These are phyloP conservation scores for Drosophila fulvimacula DNA, from an alignment of 2,888 invertebrate genomes.

Conservation along the genomic window DNA sequence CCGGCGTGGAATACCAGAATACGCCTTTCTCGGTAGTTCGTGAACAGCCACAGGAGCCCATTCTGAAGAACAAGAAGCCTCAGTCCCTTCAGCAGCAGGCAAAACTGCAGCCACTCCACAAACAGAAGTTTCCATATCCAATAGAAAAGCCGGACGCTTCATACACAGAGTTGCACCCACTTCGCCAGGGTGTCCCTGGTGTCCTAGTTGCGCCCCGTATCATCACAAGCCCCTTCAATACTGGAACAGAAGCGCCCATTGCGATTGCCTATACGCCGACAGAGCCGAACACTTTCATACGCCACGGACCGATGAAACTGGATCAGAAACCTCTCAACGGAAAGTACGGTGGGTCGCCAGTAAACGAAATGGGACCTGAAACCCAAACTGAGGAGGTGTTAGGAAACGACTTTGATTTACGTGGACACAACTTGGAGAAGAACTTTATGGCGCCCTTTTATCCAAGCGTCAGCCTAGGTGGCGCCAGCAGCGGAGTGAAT, in stretches of 20 bases:
- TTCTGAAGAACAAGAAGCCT: constrained; percentile 84
- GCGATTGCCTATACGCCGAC: constrained; percentile 89
- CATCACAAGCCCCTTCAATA: constrained; percentile 82
- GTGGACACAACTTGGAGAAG: constrained; percentile 84
- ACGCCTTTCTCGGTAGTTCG: constrained; percentile 84
- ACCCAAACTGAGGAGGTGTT: constrained; percentile 81
- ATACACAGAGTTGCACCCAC: constrained; percentile 71
- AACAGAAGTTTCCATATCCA: constrained; percentile 88
- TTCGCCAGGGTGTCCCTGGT: constrained; percentile 77
- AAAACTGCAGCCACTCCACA: constrained; percentile 76
- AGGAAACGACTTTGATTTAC: constrained; percentile 81
- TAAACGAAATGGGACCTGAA: constrained; percentile 82
- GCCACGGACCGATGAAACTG: constrained; percentile 12
- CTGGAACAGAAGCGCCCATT: constrained; percentile 87
- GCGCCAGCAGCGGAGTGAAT: constrained; percentile 63
- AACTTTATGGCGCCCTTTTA: constrained; percentile 90
- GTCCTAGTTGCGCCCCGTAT: constrained; percentile 85
- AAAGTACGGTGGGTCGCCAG: constrained; percentile 81
- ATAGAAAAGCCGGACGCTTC: constrained; percentile 87
- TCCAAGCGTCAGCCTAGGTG: constrained; percentile 88
- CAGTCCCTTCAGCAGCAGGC: constrained; percentile 80
- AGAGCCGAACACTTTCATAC: constrained; percentile 82
- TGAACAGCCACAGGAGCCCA: constrained; percentile 85
- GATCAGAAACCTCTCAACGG: constrained; percentile 84
- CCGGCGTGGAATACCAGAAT: constrained; percentile 84